phyloP scores from a whole-genome alignment of 2,113 vertebrate genomes.

The Hiodon tergisus region DNA sequence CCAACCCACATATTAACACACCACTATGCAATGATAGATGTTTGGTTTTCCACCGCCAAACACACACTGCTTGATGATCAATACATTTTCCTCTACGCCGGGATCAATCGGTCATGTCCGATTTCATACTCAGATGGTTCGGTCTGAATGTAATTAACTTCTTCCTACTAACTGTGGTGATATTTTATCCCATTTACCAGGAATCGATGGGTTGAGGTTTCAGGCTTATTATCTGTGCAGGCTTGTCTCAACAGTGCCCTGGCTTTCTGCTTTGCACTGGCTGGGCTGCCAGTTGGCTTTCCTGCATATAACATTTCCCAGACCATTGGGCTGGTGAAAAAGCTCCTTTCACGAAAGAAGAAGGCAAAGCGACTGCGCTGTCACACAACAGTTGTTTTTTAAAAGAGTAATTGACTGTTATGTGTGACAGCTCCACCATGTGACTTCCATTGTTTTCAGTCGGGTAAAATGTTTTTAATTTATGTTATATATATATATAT shows the following conservation, averaged over 20 bases:
- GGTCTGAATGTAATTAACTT: slow-evolving; percentile 44
- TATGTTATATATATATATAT: too few relatives aligned
- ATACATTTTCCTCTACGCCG: slow-evolving; percentile 40
- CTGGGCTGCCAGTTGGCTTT: not conserved
- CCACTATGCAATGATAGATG: not conserved
- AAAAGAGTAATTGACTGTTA: too few relatives aligned
- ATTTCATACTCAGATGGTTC: slow-evolving; percentile 68
- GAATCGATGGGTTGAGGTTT: slow-evolving; percentile 45
- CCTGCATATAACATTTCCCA: too few relatives aligned
- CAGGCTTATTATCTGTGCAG: slow-evolving; percentile 20
- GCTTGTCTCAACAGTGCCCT: slow-evolving; percentile 20
- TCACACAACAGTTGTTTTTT: too few relatives aligned
- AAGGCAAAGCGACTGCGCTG: too few relatives aligned
- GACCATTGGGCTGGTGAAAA: too few relatives aligned
- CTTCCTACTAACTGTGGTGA: slow-evolving; percentile 29
- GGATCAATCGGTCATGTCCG: slow-evolving; percentile 69
- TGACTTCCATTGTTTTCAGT: too few relatives aligned
- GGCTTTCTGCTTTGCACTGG: slow-evolving; percentile 25
- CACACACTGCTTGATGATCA: slow-evolving; percentile 37
- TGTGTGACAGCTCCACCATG: too few relatives aligned
- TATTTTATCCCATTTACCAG: slow-evolving; percentile 45
- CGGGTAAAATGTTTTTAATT: too few relatives aligned
- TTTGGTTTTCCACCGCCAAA: not conserved
- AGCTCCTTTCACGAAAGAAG: too few relatives aligned
- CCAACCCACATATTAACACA: not conserved